Evolutionary conservation across 2,113 vertebrate species (phyloP), one percentile per base, ranked within the genome.

Genomic region (Melanotaenia duboulayi): DNA sequence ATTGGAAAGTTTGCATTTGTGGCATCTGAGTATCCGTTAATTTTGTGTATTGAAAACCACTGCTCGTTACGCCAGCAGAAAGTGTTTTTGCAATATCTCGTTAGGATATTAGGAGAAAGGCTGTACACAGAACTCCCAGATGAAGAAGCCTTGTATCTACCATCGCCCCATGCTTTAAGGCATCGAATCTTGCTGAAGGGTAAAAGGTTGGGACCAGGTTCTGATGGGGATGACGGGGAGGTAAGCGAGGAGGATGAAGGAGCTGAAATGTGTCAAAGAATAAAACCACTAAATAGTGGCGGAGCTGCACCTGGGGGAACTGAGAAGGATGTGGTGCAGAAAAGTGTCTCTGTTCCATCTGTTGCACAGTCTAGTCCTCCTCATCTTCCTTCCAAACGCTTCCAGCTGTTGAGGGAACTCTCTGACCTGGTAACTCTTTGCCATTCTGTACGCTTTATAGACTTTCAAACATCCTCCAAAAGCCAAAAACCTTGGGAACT

Each of bases 11-110:
- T 96, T 35, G 96, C 96, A 0, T 98, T 98, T 78, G 94, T 94
- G 61, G 94, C 97, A 12, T 97, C 97, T 0, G 96, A 97, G 35
- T 98, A 96, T 68, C 97, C 97, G 2, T 92, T 98, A 54, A 96
- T 98, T 80, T 74, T 98, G 19, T 97, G 96, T 74, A 78, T 98
- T 69, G 97, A 98, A 91, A 98, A 98, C 78, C 97, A 98, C 79
- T 98, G 97, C 81, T 97, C 96, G 2, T 86, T 94, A 50, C 92
- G 77, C 68, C 97, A 97, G 69, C 97, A 98, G 87, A 95, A 93
- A 66, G 95, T 96, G 10, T 94, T 97, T 94, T 90, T 93, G 56
- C 94, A 95, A 39, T 95, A 97, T 76, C 95, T 97, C 74, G 91
- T 88, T 78, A 94, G 93, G 68, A 96, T 96, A 79, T 77, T 99